phyloP scores from a whole-genome alignment of 2,888 invertebrate species.

The Meiosimyza platycephala region DNA sequence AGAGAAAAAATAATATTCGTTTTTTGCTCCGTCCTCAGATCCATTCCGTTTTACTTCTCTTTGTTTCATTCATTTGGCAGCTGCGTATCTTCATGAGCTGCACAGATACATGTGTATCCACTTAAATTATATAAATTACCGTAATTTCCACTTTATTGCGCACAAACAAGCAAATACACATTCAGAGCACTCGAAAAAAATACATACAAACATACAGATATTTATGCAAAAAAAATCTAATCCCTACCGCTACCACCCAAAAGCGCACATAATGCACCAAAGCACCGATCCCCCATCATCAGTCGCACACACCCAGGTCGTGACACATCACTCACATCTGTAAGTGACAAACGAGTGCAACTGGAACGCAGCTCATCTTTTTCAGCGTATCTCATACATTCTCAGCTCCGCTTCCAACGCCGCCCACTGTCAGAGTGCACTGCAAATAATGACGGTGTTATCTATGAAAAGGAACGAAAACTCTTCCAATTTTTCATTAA shows the following conservation, averaged over 20 bases:
- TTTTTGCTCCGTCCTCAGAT: too few species aligned
- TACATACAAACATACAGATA: background rate
- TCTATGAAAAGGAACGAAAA: background rate
- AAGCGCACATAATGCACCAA: too few species aligned
- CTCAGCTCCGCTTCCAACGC: background rate
- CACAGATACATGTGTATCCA: background rate
- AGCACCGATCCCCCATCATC: too few species aligned
- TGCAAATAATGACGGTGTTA: background rate
- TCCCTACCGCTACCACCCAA: too few species aligned
- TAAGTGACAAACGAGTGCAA: constrained; percentile 1
- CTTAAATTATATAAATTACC: constrained; percentile 26
- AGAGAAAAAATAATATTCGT: too few species aligned
- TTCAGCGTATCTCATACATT: too few species aligned
- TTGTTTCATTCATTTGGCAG: too few species aligned
- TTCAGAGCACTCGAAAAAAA: background rate
- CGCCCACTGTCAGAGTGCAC: background rate
- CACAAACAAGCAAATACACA: background rate
- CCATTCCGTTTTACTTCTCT: too few species aligned
- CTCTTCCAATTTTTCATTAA: constrained; percentile 4
- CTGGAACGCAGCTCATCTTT: background rate
- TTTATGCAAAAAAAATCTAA: too few species aligned
- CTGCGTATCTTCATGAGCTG: too few species aligned
- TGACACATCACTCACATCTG: too few species aligned
- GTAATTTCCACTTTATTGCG: constrained; percentile 14
- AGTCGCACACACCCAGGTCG: too few species aligned